Percentiles rank a stretch among this genome's conserved stretches.
Evolutionary conservation across 2,113 vertebrate species (phyloP).

Genomic region (Pao palembangensis): DNA sequence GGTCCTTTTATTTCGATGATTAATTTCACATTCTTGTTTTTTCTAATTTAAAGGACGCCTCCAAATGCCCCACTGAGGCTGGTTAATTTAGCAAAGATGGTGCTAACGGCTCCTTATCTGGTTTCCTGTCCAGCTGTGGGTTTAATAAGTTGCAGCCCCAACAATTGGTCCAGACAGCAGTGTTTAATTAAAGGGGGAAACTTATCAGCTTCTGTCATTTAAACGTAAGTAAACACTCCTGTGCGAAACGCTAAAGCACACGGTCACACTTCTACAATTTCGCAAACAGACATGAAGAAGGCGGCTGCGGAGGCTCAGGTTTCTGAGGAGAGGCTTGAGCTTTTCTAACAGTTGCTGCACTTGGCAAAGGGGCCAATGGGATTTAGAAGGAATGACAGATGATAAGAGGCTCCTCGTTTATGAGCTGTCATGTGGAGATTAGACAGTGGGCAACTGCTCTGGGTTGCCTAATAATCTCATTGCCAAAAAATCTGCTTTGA

Average conservation of each 20-base stretch:
- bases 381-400: slow-evolving; percentile 51
- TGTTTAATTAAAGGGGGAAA: slow-evolving; percentile 51
- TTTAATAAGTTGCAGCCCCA: slow-evolving; percentile 43
- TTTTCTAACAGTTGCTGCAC: slow-evolving; percentile 31
- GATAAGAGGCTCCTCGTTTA: slow-evolving; percentile 56
- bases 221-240: slow-evolving; percentile 43
- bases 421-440: slow-evolving; percentile 56
- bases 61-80: slow-evolving; percentile 16
- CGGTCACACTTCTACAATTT: slow-evolving; percentile 16
- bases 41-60: not conserved
- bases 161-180: slow-evolving; percentile 39
- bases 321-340: slow-evolving; percentile 14
- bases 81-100: slow-evolving; percentile 26
- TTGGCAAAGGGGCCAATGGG: slow-evolving; percentile 25
- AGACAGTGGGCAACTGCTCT: slow-evolving; percentile 48
- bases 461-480: slow-evolving; percentile 50
- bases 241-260: slow-evolving; percentile 26
- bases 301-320: slow-evolving; percentile 20
- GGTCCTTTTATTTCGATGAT: no score
- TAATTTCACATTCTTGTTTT: not conserved
- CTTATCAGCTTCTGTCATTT: slow-evolving; percentile 29
- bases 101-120: slow-evolving; percentile 48
- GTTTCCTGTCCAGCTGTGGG: slow-evolving; percentile 44
- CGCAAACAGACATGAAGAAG: slow-evolving; percentile 30
- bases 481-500: slow-evolving; percentile 45